These are phyloP conservation scores for Papilio gigon DNA, from an alignment of 2,888 invertebrate genomes.

Conservation along the genomic window DNA sequence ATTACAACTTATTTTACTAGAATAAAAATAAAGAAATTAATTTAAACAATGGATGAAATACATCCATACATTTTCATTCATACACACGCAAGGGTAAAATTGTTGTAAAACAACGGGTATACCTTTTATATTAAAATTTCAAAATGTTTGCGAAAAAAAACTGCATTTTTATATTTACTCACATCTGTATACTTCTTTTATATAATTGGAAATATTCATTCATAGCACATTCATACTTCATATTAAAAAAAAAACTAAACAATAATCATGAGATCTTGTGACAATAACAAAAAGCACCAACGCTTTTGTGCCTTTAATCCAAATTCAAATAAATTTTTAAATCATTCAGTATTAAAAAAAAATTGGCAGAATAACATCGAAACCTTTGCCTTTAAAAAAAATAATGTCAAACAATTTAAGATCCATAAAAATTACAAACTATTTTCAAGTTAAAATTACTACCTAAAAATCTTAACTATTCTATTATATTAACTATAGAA, in stretches of 20 bases:
- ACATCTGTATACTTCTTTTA: too few species aligned
- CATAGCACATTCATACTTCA: conserved; percentile 1
- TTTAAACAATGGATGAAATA: too few species aligned
- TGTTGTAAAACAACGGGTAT: not conserved
- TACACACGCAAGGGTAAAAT: not conserved
- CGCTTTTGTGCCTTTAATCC: not conserved
- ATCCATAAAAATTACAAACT: not conserved
- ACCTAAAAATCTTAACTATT: not conserved
- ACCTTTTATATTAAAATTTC: not conserved
- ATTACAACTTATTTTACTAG: conserved; percentile 29
- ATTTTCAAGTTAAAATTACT: not conserved
- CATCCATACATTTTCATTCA: conserved; percentile 2
- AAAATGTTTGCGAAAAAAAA: not conserved
- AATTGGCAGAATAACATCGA: conserved; percentile 10
- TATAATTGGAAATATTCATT: too few species aligned
- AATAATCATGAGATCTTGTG: conserved; percentile 6
- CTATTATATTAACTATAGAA: conserved; percentile 13
- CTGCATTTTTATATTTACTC: not conserved
- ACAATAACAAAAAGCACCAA: conserved; percentile 5
- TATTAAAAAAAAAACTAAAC: conserved; percentile 4
- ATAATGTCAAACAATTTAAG: conserved; percentile 14
- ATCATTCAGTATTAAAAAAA: not conserved
- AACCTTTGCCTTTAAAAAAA: not conserved
- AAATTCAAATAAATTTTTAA: not conserved
- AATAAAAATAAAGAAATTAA: not conserved